Evolutionary conservation across 2,888 invertebrate species (phyloP).

Genomic region (Diarsia rubi): DNA sequence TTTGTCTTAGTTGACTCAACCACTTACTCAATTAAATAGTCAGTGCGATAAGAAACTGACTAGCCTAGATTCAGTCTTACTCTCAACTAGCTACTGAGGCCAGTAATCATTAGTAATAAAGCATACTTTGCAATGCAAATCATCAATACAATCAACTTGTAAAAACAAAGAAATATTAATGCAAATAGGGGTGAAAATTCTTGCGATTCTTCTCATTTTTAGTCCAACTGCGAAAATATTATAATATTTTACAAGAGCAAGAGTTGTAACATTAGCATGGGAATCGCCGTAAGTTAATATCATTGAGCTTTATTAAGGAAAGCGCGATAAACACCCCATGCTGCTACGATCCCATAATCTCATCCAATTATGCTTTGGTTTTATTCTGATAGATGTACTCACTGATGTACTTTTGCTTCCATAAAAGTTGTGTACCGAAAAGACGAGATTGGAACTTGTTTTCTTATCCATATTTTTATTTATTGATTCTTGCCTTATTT

Average conservation of each 20-base stretch:
- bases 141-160: slow-evolving; percentile 47
- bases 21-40: slow-evolving; percentile 40
- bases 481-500: slow-evolving; percentile 14
- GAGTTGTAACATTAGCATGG: slow-evolving; percentile 87
- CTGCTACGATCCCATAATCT: slow-evolving; percentile 71
- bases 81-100: slow-evolving; percentile 13
- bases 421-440: slow-evolving; percentile 47
- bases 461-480: slow-evolving; percentile 28
- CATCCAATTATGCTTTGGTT: slow-evolving; percentile 72
- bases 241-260: slow-evolving; percentile 85
- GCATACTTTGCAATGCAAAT: slow-evolving; percentile 50
- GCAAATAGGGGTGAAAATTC: slow-evolving; percentile 79
- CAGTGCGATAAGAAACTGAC: slow-evolving; percentile 15
- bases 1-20: slow-evolving; percentile 30
- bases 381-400: slow-evolving; percentile 60
- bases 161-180: slow-evolving; percentile 73
- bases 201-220: slow-evolving; percentile 78
- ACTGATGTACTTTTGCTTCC: slow-evolving; percentile 38
- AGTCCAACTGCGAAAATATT: slow-evolving; percentile 74
- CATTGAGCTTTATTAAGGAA: slow-evolving; percentile 81
- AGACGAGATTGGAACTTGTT: slow-evolving; percentile 28
- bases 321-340: slow-evolving; percentile 82
- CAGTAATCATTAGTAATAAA: slow-evolving; percentile 26
- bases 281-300: slow-evolving; percentile 80
- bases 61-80: slow-evolving; percentile 9